phyloP scores from a whole-genome alignment of 2,888 invertebrate species.

The Sinohyriopsis cumingii region DNA sequence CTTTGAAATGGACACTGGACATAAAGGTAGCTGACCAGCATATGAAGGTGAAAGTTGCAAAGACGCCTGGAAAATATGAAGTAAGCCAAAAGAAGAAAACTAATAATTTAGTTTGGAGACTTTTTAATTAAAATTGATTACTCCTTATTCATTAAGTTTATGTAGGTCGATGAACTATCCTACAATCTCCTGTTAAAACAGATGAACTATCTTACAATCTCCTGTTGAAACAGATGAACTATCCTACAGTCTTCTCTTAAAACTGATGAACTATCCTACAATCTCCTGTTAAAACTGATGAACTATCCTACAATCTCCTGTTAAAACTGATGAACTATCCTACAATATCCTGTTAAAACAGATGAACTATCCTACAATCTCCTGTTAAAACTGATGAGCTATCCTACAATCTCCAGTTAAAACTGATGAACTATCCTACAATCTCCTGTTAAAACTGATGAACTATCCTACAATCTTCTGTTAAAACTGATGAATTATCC shows the following conservation, averaged over 20 bases:
- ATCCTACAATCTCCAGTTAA: constrained; percentile 8
- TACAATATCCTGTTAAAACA: constrained; percentile 8
- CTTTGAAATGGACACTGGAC: constrained; percentile 28
- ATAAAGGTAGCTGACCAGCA: constrained; percentile 18
- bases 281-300: constrained; percentile 11
- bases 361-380: constrained; percentile 16
- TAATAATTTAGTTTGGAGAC: no score
- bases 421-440: constrained; percentile 20
- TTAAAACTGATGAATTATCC: constrained; percentile 17
- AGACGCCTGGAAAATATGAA: constrained; percentile 23
- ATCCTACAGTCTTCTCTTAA: constrained; percentile 6
- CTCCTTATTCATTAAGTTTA: constrained; percentile 4
- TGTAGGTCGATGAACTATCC: constrained; percentile 20
- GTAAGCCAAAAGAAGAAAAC: constrained; percentile 12
- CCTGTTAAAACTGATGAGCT: constrained; percentile 18
- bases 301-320: constrained; percentile 10
- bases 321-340: constrained; percentile 18
- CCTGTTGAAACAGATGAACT: constrained; percentile 18
- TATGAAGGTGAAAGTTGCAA: constrained; percentile 15
- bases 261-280: constrained; percentile 20
- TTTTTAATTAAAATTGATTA: no score
- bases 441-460: constrained; percentile 11
- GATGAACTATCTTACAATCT: constrained; percentile 15
- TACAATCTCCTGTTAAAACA: constrained; percentile 5
- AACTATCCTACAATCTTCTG: constrained; percentile 9